phyloP scores from a whole-genome alignment of 2,888 invertebrate genomes.

The Melipona bicolor region DNA sequence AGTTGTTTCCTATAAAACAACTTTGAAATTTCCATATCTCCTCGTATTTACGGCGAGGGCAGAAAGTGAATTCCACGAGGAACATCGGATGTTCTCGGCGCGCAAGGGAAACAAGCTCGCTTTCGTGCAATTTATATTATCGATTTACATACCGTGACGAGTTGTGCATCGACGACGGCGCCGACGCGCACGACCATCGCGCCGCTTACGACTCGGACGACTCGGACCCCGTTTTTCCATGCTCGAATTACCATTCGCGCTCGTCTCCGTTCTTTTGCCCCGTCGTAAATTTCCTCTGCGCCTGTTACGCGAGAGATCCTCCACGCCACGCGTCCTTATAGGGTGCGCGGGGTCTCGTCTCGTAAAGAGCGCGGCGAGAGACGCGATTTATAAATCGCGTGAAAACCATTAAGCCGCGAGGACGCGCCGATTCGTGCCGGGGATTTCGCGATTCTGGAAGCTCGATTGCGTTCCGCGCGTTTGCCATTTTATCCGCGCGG shows the following conservation, averaged over 20 bases:
- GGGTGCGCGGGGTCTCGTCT: slow-evolving; percentile 1
- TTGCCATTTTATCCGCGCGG: slow-evolving; percentile 56
- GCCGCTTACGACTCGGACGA: neutral
- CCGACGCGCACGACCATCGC: slow-evolving; percentile 40
- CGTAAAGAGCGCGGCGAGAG: slow-evolving; percentile 48
- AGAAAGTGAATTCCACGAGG: slow-evolving; percentile 32
- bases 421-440: slow-evolving; percentile 38
- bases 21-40: slow-evolving; percentile 4
- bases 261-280: slow-evolving; percentile 1
- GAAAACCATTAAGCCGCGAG: slow-evolving; percentile 57
- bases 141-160: slow-evolving; percentile 65
- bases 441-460: slow-evolving; percentile 48
- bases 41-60: slow-evolving; percentile 7
- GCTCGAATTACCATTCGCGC: slow-evolving; percentile 18
- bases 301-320: slow-evolving; percentile 24
- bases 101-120: slow-evolving; percentile 26
- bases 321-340: slow-evolving; percentile 31
- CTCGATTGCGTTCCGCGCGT: slow-evolving; percentile 46
- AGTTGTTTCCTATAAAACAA: neutral
- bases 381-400: slow-evolving; percentile 62
- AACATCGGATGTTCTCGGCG: neutral
- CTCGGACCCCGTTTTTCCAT: slow-evolving; percentile 25
- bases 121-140: slow-evolving; percentile 65
- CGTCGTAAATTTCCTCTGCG: slow-evolving; percentile 51
- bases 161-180: slow-evolving; percentile 12